Evolutionary conservation across 2,113 vertebrate genomes (phyloP).

Genomic region (Eclectus roratus): DNA sequence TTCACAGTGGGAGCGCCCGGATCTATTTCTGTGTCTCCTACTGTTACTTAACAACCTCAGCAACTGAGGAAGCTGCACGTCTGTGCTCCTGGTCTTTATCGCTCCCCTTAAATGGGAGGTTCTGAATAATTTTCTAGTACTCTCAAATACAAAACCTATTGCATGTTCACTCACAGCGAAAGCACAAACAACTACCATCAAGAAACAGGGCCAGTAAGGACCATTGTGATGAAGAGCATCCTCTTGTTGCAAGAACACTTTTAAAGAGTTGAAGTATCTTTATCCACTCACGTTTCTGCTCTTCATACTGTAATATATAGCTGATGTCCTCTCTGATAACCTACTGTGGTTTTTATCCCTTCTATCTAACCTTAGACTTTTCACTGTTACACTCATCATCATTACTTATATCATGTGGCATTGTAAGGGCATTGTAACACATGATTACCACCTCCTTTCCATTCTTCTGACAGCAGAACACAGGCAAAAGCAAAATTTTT

Average conservation of each 20-base stretch:
- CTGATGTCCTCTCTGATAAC: not conserved
- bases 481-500: not conserved
- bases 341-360: not conserved
- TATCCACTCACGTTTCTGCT: not conserved
- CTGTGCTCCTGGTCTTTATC: not conserved
- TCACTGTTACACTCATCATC: not conserved
- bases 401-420: not conserved
- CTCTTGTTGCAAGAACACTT: not conserved
- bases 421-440: not conserved
- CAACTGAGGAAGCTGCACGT: not conserved
- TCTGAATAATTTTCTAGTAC: not conserved
- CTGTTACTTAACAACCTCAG: not conserved
- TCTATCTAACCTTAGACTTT: not conserved
- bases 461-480: not conserved
- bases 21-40: constrained; percentile 6
- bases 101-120: not conserved
- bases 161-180: not conserved
- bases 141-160: not conserved
- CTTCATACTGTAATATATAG: not conserved
- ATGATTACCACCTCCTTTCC: not conserved
- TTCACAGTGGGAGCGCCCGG: not conserved
- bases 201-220: not conserved
- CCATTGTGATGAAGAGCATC: not conserved
- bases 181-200: not conserved
- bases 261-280: not conserved